Conservation (phyloP, 2,113 vertebrate genomes). For the Sinocyclocheilus anophthalmus region DNA sequence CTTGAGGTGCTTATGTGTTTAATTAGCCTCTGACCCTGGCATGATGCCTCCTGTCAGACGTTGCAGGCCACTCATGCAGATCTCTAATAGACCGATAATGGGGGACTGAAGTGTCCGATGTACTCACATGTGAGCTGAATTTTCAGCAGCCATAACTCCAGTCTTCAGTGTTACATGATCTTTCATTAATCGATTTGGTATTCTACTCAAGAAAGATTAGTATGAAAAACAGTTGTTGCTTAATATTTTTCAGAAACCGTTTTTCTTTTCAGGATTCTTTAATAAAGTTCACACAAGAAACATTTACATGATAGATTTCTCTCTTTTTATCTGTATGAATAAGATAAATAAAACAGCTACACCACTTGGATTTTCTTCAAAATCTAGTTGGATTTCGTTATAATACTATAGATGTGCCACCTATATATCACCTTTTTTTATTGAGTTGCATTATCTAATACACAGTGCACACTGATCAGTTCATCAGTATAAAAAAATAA, state of each 20-base stretch:
- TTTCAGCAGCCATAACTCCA: neutral
- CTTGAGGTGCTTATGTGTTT: conserved; percentile 76
- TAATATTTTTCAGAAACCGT: neutral
- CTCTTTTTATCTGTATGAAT: no score
- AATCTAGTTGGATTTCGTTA: neutral
- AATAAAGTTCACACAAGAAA: neutral
- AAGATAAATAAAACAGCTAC: neutral
- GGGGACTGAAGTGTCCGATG: conserved; percentile 60
- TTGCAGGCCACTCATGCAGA: conserved; percentile 45
- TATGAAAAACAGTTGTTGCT: neutral
- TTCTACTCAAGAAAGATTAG: neutral
- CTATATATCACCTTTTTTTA: neutral
- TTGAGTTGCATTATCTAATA: neutral
- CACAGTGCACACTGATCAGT: neutral
- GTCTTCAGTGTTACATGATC: neutral
- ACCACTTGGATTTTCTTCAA: neutral
- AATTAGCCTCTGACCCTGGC: conserved; percentile 83
- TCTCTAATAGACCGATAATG: conserved; percentile 69
- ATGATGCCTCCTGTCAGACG: conserved; percentile 73
- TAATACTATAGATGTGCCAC: neutral
- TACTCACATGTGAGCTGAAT: conserved; percentile 15
- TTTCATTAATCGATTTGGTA: neutral
- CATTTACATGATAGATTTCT: no score
- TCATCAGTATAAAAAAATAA: neutral
- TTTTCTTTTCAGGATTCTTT: neutral